These are phyloP conservation scores for Apodemus agrarius DNA, from an alignment of 2,797 vertebrate genomes.

Conservation along the genomic window DNA sequence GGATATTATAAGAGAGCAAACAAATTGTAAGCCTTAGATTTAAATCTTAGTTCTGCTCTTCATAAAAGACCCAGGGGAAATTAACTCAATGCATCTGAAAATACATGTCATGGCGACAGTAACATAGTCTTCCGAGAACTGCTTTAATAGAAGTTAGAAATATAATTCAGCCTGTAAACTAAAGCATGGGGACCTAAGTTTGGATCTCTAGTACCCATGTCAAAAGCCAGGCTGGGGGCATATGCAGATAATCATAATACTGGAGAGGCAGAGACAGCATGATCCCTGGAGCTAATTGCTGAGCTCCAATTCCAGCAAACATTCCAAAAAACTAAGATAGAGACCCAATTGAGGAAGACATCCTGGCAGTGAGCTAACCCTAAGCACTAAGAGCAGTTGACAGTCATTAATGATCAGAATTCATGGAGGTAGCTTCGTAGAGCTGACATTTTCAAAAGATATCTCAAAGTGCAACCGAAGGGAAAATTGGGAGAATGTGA, in stretches of 20 bases:
- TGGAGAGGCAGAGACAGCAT: not conserved
- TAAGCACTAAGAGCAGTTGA: not conserved
- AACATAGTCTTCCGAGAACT: not conserved
- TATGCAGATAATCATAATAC: not conserved
- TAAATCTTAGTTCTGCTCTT: constrained; percentile 49
- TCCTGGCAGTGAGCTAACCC: not conserved
- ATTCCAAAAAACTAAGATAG: not conserved
- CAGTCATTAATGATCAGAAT: not conserved
- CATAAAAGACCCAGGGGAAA: not conserved
- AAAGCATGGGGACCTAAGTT: not conserved
- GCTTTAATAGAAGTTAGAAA: not conserved
- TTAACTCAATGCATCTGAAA: constrained; percentile 37
- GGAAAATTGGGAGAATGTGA: not conserved
- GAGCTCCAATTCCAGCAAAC: not conserved
- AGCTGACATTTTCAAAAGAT: constrained; percentile 21
- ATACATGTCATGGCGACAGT: not conserved
- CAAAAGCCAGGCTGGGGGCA: not conserved
- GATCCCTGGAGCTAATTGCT: not conserved
- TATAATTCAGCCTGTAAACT: not conserved
- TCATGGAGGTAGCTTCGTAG: not conserved
- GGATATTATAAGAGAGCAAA: not conserved
- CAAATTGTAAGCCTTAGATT: not conserved
- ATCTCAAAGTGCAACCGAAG: not conserved
- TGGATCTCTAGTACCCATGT: not conserved
- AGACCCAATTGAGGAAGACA: not conserved